Base-by-base conservation (phyloP, 2,113 vertebrate species). In the Aldabrachelys gigantea region DNA sequence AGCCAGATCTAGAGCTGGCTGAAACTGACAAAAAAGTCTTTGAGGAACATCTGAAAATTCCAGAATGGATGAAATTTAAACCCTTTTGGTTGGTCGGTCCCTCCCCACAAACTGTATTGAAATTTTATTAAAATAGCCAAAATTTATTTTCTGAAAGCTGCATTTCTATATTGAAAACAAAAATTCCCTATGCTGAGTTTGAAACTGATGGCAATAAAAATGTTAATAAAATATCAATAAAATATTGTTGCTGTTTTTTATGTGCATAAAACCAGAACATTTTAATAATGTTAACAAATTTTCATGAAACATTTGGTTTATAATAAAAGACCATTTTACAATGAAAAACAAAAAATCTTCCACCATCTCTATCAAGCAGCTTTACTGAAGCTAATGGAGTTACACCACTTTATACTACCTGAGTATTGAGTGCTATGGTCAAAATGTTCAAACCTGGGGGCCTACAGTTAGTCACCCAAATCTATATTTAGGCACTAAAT, bases 1-100 rank as follows among this genome's bases (percentile, higher is more conserved):
- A 25, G 14, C 49, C 44, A 29, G 44, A 35, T 50, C 27, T 4
- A 35, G 25, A 91, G 53, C 0, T 0, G 0, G 0, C 35, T n/a
- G 57, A 27, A 10, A 50, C 76, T 54, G 53, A 84, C 12, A 82
- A 91, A 90, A 75, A 76, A 65, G 93, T 10, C 82, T 88, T 65
- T 10, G 35, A 24, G 7, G 65, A 65, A 84, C 84, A 38, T 35
- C 1, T 1, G 47, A 31, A 87, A 91, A 85, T 21, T 87, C 88
- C 84, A 80, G 89, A 82, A n/a, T 8, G 14, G 72, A 57, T 83
- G 76, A 69, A 76, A 83, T 83, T 59, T 53, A 69, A 92, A 82
- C 49, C 52, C 38, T 10, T 79, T 41, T 11, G 35, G 7, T n/a
- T 38, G 65, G 19, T 38, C n/a, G 21, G 31, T n/a, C 16, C 31